Evolutionary conservation across 92 coral and sea anemone species (phyloP), one percentile per base, ranked within the genome.

Genomic region (Palythoa heliodiscus): DNA sequence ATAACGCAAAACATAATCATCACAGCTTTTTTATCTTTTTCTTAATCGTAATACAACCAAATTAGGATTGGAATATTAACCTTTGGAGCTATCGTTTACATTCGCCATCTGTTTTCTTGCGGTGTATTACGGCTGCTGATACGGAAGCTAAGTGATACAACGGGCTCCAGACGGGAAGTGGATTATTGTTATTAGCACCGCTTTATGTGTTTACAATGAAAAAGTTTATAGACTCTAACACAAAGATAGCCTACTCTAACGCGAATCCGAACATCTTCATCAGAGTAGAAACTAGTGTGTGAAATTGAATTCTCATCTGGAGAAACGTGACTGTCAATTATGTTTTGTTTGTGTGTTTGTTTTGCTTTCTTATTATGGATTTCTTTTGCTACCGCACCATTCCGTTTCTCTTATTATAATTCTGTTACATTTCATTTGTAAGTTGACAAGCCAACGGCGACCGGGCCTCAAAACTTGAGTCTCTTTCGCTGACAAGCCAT

Each of bases 401-500:
- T 11, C 11, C 20, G 20, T 80, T 66, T 80, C 14, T 22, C n/a
- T 43, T 57, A 35, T 60, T 23, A 20, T 60, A 58, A 13, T 78
- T 78, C 66, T 61, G 71, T 61, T 19, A 22, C 23, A 9, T 39
- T 61, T 80, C 23, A 9, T 39, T 61, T 80, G 39, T 63, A 20
- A 48, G 22, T 50, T 47, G 19, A 25, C 73, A 70, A 53, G 53
- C 10, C 73, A 43, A 66, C 70, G 53, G 50, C 40, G 60, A 5
- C 17, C 40, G 14, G 39, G 38, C 11, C 37, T 75, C 53, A 48
- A 43, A 64, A 40, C 84, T 39, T 38, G 29, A 78, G 20, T 48
- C 50, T 67, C 1, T 66, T 80, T 66, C 70, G 25, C 19, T 64
- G 72, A 53, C 29, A 24, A 64, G 11, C 71, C 73, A 64, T 80